Evolutionary conservation across 2,888 invertebrate genomes (phyloP).

Genomic region (Sinhomidia bicolor): DNA sequence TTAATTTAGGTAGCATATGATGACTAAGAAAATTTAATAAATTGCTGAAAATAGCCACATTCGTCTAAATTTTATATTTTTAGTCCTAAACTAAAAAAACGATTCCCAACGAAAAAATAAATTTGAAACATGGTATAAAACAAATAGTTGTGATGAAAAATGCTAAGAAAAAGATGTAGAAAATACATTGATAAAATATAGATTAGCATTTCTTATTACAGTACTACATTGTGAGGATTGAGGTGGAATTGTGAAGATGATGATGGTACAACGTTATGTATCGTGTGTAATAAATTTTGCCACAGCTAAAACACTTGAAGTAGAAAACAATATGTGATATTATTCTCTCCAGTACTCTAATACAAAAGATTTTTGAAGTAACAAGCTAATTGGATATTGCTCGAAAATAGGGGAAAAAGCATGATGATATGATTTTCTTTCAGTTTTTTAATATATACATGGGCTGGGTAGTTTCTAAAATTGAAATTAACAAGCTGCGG

Average conservation of each 20-base stretch:
- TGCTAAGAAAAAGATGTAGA: not conserved
- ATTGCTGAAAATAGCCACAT: not conserved
- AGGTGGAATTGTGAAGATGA: not conserved
- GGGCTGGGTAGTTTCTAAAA: too few species aligned
- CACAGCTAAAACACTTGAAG: conserved; percentile 43
- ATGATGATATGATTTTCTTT: too few species aligned
- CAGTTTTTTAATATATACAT: too few species aligned
- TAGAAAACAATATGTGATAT: conserved; percentile 47
- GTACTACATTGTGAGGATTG: too few species aligned
- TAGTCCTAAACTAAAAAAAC: not conserved
- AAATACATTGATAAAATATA: too few species aligned
- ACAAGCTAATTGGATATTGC: not conserved
- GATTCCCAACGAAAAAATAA: conserved; percentile 28
- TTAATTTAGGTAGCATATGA: not conserved
- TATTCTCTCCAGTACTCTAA: conserved; percentile 20
- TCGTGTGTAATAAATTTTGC: not conserved
- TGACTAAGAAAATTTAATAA: not conserved
- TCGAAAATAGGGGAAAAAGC: too few species aligned
- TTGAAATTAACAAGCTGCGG: too few species aligned
- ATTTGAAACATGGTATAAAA: conserved; percentile 50
- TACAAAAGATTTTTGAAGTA: not conserved
- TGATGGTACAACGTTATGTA: not conserved
- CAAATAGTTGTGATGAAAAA: conserved; percentile 55
- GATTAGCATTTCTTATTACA: too few species aligned
- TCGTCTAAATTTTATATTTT: too few species aligned